Percentiles rank a stretch among this genome's conserved stretches.
phyloP scores from a whole-genome alignment of 2,888 invertebrate species.

The Athripsodes cinereus region DNA sequence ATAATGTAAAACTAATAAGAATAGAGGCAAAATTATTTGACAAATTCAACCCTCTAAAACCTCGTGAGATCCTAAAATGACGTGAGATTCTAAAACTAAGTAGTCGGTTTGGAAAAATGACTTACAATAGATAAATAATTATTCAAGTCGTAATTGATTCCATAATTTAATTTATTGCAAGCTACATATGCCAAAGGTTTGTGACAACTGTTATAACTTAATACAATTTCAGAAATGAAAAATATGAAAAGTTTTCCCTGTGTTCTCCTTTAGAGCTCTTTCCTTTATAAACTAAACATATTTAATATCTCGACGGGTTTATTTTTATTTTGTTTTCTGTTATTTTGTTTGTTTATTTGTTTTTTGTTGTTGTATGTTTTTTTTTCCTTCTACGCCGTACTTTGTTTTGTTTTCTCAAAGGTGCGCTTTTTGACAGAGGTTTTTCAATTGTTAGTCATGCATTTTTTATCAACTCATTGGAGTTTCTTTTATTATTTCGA shows the following conservation, averaged over 20 bases:
- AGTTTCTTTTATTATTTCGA: neutral
- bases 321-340: slow-evolving; percentile 5
- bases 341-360: slow-evolving; percentile 4
- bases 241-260: slow-evolving; percentile 4
- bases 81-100: too few species aligned
- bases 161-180: too few species aligned
- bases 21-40: too few species aligned
- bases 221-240: neutral
- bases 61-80: too few species aligned
- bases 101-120: too few species aligned
- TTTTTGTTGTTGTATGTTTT: neutral
- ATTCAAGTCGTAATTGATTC: too few species aligned
- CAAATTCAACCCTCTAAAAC: too few species aligned
- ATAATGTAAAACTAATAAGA: too few species aligned
- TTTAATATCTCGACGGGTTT: slow-evolving; percentile 7
- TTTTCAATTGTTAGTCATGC: neutral
- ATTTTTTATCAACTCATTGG: slow-evolving; percentile 5
- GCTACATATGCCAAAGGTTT: too few species aligned
- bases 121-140: too few species aligned
- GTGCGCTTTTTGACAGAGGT: neutral
- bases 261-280: slow-evolving; percentile 5
- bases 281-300: slow-evolving; percentile 9
- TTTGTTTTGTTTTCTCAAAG: neutral
- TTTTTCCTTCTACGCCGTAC: too few species aligned
- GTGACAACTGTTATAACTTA: neutral